phyloP scores from a whole-genome alignment of 2,113 vertebrate species.

The Xyrauchen texanus region DNA sequence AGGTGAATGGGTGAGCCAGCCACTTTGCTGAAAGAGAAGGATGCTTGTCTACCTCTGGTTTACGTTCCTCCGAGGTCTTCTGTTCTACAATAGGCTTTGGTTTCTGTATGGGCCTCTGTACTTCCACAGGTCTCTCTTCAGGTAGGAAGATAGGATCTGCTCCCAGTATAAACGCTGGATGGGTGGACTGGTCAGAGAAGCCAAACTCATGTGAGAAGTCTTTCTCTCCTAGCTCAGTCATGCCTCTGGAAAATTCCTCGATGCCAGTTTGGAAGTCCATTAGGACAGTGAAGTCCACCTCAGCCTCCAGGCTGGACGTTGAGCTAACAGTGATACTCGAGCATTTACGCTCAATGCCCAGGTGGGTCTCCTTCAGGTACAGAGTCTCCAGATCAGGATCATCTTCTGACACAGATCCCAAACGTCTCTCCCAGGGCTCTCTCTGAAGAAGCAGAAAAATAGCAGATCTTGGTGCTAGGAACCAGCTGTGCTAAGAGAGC shows the following conservation, averaged over 20 bases:
- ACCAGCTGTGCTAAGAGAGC: conserved; percentile 11
- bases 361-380: conserved; percentile 93
- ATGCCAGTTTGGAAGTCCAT: conserved; percentile 92
- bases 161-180: conserved; percentile 56
- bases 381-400: conserved; percentile 89
- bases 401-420: conserved; percentile 83
- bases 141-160: conserved; percentile 53
- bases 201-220: conserved; percentile 85
- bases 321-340: conserved; percentile 97
- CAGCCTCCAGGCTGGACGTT: conserved; percentile 92
- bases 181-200: conserved; percentile 70
- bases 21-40: conserved; percentile 2
- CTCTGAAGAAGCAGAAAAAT: conserved; percentile 61
- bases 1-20: conserved; percentile 21
- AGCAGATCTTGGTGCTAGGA: conserved; percentile 23
- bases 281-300: conserved; percentile 94
- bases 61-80: conserved; percentile 47
- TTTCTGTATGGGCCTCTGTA: conserved; percentile 40
- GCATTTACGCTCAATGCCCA: conserved; percentile 95
- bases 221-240: conserved; percentile 85
- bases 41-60: conserved; percentile 57
- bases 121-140: conserved; percentile 49
- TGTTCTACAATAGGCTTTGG: conserved; percentile 42
- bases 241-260: conserved; percentile 94
- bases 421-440: conserved; percentile 77